Evolutionary conservation across 1,140 invertebrate species (phyloP).

Genomic region (Lerema accius): DNA sequence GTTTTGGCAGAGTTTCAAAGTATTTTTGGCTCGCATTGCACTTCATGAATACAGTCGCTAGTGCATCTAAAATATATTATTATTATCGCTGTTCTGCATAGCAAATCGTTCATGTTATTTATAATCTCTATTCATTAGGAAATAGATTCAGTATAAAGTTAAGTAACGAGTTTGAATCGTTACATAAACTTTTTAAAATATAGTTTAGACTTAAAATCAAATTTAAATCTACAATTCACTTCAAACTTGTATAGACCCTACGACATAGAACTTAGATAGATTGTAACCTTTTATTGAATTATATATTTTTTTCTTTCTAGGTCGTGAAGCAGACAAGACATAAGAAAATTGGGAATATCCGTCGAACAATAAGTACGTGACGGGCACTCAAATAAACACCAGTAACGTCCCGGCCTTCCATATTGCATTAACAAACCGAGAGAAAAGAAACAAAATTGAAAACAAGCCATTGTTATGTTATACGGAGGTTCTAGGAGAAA

Average conservation of each 20-base stretch:
- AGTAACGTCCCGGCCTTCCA: slow-evolving; percentile 36
- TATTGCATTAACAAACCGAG: slow-evolving; percentile 54
- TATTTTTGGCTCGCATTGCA: slow-evolving; percentile 75
- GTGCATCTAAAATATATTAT: slow-evolving; percentile 60
- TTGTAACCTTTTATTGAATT: too few species aligned
- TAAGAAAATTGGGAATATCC: background rate
- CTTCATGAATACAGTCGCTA: slow-evolving; percentile 72
- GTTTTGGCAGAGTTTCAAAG: slow-evolving; percentile 76
- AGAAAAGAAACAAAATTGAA: slow-evolving; percentile 79
- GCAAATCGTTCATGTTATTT: slow-evolving; percentile 24
- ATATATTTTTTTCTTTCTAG: background rate
- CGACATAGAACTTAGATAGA: too few species aligned
- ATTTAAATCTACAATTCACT: too few species aligned
- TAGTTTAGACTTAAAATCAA: slow-evolving; percentile 7
- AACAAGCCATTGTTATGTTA: slow-evolving; percentile 81
- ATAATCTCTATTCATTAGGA: slow-evolving; percentile 18
- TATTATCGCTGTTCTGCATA: slow-evolving; percentile 42
- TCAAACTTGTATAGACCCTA: too few species aligned
- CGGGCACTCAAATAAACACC: slow-evolving; percentile 22
- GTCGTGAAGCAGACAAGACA: background rate
- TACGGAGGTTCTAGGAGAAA: slow-evolving; percentile 74
- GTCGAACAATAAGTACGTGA: slow-evolving; percentile 10
- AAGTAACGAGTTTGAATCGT: background rate
- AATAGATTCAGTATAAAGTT: slow-evolving; percentile 8
- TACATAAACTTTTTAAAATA: background rate